These are phyloP conservation scores for Fratercula arctica DNA, from an alignment of 2,797 vertebrate species.

Conservation along the genomic window DNA sequence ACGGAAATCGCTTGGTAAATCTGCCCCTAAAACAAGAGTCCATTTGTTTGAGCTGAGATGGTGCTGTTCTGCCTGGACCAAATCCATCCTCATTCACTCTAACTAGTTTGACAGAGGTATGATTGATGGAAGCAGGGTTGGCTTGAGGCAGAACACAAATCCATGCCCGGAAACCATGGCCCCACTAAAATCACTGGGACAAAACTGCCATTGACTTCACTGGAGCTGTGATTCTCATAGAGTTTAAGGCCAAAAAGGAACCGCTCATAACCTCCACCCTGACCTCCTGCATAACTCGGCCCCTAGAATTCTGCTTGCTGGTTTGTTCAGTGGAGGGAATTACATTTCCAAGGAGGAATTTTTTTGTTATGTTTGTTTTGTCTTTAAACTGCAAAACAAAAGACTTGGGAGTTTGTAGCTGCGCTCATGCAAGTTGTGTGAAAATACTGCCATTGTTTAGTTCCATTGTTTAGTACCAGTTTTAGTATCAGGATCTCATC, in stretches of 20 bases:
- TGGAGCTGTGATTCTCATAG: conserved; percentile 24
- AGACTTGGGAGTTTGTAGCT: background rate
- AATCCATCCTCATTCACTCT: conserved; percentile 38
- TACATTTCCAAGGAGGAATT: conserved; percentile 16
- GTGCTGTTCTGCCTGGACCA: conserved; percentile 39
- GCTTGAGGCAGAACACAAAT: conserved; percentile 55
- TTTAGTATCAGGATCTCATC: conserved; percentile 1
- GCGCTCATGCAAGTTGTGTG: background rate
- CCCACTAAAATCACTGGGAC: conserved; percentile 47
- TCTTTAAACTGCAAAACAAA: background rate
- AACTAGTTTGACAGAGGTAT: conserved; percentile 53
- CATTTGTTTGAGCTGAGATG: conserved; percentile 38
- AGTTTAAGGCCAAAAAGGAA: conserved; percentile 24
- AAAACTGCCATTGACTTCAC: conserved; percentile 52
- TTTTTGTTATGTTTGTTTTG: conserved; percentile 24
- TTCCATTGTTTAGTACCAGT: conserved; percentile 6
- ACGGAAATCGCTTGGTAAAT: conserved; percentile 6
- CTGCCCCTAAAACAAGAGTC: conserved; percentile 33
- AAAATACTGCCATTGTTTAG: conserved; percentile 15
- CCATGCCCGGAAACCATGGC: conserved; percentile 47
- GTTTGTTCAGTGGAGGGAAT: conserved; percentile 25
- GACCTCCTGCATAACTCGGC: conserved; percentile 52
- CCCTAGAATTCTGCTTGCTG: background rate
- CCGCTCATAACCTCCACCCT: background rate
- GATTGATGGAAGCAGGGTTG: conserved; percentile 49